Evolutionary conservation across 2,113 vertebrate genomes (phyloP), one percentile per base, ranked within the genome.

Genomic region (Heliornis fulica): DNA sequence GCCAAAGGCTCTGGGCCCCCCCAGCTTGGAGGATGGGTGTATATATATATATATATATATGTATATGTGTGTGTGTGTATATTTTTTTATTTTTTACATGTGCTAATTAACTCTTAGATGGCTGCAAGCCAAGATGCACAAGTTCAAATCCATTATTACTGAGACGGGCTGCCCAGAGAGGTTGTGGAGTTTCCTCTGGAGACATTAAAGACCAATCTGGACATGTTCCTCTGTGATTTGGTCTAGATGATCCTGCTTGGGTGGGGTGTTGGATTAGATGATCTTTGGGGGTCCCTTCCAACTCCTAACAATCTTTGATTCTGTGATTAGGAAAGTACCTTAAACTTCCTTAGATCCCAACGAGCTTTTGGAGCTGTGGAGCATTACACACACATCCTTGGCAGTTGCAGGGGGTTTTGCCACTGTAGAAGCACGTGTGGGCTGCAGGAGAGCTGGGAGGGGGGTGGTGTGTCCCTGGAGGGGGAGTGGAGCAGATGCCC

Each of bases 261-360:
- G n/a, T n/a, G n/a, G n/a, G n/a, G n/a, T n/a, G n/a, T n/a, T n/a
- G n/a, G n/a, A n/a, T n/a, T n/a, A n/a, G n/a, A n/a, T n/a, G n/a
- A n/a, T n/a, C n/a, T n/a, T n/a, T n/a, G n/a, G n/a, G n/a, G n/a
- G n/a, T n/a, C n/a, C n/a, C n/a, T n/a, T n/a, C n/a, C n/a, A n/a
- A n/a, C n/a, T n/a, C n/a, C n/a, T n/a, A n/a, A n/a, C n/a, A n/a
- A n/a, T n/a, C n/a, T n/a, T n/a, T n/a, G n/a, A n/a, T n/a, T n/a
- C n/a, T n/a, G n/a, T n/a, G n/a, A n/a, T n/a, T 70, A 60, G 91
- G 95, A 95, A 96, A 90, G 86, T 80, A 81, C 91, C 93, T 66
- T 66, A 45, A 81, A 84, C 56, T 93, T 60, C 79, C 74, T 31
- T 59, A 9, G 75, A 72, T 85, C 65, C 63, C 13, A 6, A 19